These are phyloP conservation scores for Mesoclemmys tuberculata DNA, from an alignment of 2,113 vertebrate genomes.

Conservation along the genomic window DNA sequence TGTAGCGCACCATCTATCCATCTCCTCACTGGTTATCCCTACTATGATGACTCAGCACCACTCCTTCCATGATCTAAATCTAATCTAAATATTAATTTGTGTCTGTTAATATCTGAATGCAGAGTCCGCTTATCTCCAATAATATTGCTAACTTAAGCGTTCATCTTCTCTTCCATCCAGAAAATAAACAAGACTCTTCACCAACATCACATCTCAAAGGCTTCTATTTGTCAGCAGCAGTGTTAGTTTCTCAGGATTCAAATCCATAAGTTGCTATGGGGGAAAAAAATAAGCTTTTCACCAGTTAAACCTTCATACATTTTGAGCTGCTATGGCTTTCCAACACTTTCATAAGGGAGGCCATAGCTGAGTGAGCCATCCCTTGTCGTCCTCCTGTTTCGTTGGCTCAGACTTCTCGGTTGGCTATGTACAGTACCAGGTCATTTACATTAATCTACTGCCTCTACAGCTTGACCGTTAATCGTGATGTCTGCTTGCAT, in stretches of 20 bases:
- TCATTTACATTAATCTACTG: background rate
- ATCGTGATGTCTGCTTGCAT: background rate
- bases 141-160: background rate
- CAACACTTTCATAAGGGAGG: background rate
- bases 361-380: background rate
- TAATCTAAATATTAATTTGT: no score
- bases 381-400: background rate
- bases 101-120: background rate
- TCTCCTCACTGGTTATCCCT: background rate
- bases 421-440: background rate
- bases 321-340: background rate
- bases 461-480: background rate
- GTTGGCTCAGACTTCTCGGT: background rate
- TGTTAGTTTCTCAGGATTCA: background rate
- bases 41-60: background rate
- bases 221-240: background rate
- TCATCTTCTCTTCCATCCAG: background rate
- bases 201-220: background rate
- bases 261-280: background rate
- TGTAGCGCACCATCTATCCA: background rate
- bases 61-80: background rate
- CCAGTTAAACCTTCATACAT: background rate
- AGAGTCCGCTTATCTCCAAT: background rate
- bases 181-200: background rate
- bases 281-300: background rate